Evolutionary conservation across 2,113 vertebrate species (phyloP).

Genomic region (Balaeniceps rex): DNA sequence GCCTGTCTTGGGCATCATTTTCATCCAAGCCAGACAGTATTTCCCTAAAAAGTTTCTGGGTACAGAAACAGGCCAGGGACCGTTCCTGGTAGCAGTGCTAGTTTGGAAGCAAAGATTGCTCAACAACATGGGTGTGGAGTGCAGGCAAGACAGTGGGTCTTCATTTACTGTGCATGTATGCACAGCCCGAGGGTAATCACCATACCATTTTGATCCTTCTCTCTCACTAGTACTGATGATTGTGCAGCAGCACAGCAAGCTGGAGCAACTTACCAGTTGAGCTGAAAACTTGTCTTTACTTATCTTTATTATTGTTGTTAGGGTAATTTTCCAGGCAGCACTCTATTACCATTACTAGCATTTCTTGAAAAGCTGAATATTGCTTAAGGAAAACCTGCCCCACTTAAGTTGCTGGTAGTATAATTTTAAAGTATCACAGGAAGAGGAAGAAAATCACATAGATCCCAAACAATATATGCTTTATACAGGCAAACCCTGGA

Average conservation of each 20-base stretch:
- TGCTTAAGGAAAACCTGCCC: background rate
- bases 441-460: too few relatives aligned
- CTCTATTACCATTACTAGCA: background rate
- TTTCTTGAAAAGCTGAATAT: background rate
- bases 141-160: background rate
- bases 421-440: background rate
- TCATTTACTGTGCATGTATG: background rate
- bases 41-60: background rate
- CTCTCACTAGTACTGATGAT: accelerated
- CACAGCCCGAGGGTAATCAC: background rate
- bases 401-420: background rate
- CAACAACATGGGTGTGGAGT: background rate
- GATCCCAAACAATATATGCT: too few relatives aligned
- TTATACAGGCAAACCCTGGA: background rate
- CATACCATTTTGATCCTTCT: background rate
- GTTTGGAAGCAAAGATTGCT: background rate
- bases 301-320: background rate
- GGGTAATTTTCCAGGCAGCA: background rate
- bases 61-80: background rate
- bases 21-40: background rate
- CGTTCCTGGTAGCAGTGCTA: background rate
- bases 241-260: background rate
- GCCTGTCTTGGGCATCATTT: background rate
- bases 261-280: background rate
- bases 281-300: background rate